Base-by-base conservation (phyloP, 2,888 invertebrate species). In the Cantharis flavilabris region DNA sequence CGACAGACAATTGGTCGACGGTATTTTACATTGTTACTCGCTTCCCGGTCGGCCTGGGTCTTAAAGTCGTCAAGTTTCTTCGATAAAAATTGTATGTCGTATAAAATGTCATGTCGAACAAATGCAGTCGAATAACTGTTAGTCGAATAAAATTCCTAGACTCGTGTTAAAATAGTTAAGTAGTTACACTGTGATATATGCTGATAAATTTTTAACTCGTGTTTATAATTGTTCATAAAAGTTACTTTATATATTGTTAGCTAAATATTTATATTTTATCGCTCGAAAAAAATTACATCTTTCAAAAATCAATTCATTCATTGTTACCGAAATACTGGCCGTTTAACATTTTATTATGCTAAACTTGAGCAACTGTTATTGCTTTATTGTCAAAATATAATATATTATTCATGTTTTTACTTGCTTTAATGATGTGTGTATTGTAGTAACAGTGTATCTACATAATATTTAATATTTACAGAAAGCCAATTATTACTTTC, bases 131-230 rank as follows among this genome's bases (percentile, higher is more conserved):
- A 20, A 20, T 20, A 20, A 20, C 20, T 20, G 3, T 20, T 20
- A 20, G 20, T 20, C 20, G 3, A 20, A 20, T 3, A 20, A 20
- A 20, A 20, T 20, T 20, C 20, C 20, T 20, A 3, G 3, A 3
- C 1, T 20, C 20, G 67, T 77, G 75, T 73, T 76, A 69, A 28
- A 78, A 71, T 76, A 78, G 69, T 73, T 69, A 73, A 70, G 72
- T 82, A 83, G 80, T 81, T 80, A 75, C 86, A 84, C 80, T 82
- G 83, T 83, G 84, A 84, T 84, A 74, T 49, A 49, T 49, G n/a
- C 49, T 49, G 49, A 49, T 49, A 49, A 49, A 49, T 49, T 49
- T 49, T n/a, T 49, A 49, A 49, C 49, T 49, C 49, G 49, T 49
- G 49, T 49, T 49, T 49, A 49, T 49, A 49, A 49, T 49, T 49